Evolutionary conservation across 30 jellyfish, hydroid and myxozoan species (phyloP).

Genomic region (Pseudorhiza aurosa): DNA sequence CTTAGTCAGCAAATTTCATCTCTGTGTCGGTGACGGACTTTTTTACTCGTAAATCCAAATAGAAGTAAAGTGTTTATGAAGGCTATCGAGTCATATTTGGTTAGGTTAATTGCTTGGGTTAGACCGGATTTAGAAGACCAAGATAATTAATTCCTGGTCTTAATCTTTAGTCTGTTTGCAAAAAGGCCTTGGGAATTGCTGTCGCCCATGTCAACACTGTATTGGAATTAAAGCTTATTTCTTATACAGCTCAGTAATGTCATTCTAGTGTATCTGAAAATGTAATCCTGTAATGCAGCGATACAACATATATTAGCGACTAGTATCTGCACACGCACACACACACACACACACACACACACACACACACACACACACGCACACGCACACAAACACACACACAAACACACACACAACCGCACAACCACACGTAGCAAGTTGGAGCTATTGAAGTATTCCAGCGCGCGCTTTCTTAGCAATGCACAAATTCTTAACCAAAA

Average conservation of each 20-base stretch:
- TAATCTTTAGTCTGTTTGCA: background rate
- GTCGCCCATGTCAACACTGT: background rate
- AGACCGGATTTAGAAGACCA: background rate
- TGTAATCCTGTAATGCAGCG: no score
- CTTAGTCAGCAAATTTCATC: background rate
- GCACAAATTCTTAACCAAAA: no score
- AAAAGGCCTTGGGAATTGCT: background rate
- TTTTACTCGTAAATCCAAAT: background rate
- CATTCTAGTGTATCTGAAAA: no score
- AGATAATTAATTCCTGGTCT: background rate
- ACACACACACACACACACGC: no score
- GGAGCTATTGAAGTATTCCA: no score
- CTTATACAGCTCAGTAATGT: background rate
- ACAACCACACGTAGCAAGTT: no score
- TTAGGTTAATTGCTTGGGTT: background rate
- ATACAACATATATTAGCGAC: no score
- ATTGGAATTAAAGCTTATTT: background rate
- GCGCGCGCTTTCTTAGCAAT: no score
- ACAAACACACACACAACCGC: no score
- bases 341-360: no score
- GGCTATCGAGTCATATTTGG: background rate
- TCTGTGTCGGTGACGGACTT: background rate
- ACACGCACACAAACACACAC: no score
- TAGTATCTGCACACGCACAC: no score
- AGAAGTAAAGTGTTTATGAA: background rate